Evolutionary conservation across 2,113 vertebrate species (phyloP).

Genomic region (Progne subis): DNA sequence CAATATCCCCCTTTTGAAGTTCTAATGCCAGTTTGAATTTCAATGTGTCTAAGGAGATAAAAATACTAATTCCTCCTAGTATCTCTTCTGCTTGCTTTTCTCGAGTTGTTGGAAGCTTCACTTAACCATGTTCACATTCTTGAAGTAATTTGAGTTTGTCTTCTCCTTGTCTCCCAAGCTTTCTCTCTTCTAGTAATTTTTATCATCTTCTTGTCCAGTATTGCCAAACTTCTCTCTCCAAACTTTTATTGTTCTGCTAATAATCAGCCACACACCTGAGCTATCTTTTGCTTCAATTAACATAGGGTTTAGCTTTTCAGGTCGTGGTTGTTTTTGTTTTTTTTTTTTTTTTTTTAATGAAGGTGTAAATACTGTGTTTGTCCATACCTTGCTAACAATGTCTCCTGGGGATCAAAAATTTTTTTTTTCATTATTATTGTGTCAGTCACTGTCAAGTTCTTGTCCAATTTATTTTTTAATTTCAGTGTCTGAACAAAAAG

Average conservation of each 20-base stretch:
- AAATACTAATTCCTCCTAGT: not conserved
- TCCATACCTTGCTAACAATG: not conserved
- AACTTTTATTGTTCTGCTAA: not conserved
- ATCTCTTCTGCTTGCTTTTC: not conserved
- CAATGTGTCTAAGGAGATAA: not conserved
- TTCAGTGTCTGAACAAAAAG: not conserved
- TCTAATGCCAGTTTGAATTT: not conserved
- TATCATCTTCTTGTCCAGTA: not conserved
- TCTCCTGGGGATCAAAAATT: not conserved
- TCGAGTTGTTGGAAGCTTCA: not conserved
- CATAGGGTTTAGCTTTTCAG: not conserved
- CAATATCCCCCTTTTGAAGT: not conserved
- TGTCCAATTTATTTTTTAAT: not conserved
- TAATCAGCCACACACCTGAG: not conserved
- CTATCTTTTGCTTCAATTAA: not conserved
- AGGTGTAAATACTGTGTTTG: not conserved
- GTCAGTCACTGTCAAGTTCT: not conserved
- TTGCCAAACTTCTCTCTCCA: not conserved
- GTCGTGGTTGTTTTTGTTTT: too few species aligned
- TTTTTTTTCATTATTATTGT: not conserved
- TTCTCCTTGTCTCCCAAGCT: rapidly evolving
- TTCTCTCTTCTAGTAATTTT: not conserved
- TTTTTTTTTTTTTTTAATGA: not conserved
- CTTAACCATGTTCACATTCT: not conserved
- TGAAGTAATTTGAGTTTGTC: not conserved